Evolutionary conservation across 2,888 invertebrate species (phyloP).

Genomic region (Spilosoma lubricipeda): DNA sequence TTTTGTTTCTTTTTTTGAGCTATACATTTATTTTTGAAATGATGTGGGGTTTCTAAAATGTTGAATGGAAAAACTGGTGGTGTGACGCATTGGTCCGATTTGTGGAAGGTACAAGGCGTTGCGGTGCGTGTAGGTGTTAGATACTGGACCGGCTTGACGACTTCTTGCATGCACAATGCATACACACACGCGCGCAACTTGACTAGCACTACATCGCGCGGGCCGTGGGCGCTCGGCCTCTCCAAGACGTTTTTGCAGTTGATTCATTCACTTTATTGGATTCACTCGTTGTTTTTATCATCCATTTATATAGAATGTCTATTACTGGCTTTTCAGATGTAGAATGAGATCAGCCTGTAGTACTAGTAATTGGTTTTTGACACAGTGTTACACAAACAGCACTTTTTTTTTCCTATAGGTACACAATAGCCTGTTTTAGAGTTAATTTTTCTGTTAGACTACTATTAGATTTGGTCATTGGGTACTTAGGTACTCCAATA

Average conservation of each 20-base stretch:
- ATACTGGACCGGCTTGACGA: slow-evolving; percentile 76
- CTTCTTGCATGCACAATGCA: slow-evolving; percentile 66
- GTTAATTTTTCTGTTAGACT: neutral
- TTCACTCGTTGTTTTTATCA: slow-evolving; percentile 46
- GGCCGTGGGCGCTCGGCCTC: slow-evolving; percentile 51
- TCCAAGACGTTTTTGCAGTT: slow-evolving; percentile 59
- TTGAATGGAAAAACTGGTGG: slow-evolving; percentile 25
- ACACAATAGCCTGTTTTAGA: neutral
- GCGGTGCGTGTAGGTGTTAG: slow-evolving; percentile 74
- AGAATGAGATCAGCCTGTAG: slow-evolving; percentile 25
- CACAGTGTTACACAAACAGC: neutral
- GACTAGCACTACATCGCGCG: slow-evolving; percentile 33
- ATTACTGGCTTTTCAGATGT: slow-evolving; percentile 28
- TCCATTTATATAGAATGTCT: slow-evolving; percentile 24
- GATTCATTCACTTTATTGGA: slow-evolving; percentile 60
- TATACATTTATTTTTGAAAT: slow-evolving; percentile 35
- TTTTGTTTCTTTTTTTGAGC: slow-evolving; percentile 40
- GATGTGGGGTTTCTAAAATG: slow-evolving; percentile 15
- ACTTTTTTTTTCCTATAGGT: neutral
- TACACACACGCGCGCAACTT: slow-evolving; percentile 55
- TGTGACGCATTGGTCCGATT: slow-evolving; percentile 57
- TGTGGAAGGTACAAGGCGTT: slow-evolving; percentile 57
- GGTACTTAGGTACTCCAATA: neutral
- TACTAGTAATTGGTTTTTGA: slow-evolving; percentile 9
- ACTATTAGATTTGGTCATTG: neutral